Conservation (phyloP, 2,888 invertebrate species). For the Agonum fuliginosum region DNA sequence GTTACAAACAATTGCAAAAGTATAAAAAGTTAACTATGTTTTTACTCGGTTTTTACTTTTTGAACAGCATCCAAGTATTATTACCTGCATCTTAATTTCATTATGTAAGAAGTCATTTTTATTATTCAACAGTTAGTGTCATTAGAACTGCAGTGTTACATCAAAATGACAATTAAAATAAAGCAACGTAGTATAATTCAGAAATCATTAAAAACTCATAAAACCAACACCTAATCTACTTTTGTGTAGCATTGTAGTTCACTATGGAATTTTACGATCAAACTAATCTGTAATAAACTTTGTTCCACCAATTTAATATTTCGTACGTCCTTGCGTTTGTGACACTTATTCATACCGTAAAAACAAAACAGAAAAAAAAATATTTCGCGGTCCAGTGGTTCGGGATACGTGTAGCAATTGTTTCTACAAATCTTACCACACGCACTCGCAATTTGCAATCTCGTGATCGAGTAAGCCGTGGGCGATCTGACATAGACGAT, state of each 20-base stretch:
- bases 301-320: constrained; percentile 17
- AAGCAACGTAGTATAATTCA: background rate
- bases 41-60: no score
- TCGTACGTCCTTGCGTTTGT: constrained; percentile 32
- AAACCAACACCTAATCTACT: no score
- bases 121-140: background rate
- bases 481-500: background rate
- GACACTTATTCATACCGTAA: constrained; percentile 27
- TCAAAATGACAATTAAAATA: background rate
- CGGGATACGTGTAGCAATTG: background rate
- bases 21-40: no score
- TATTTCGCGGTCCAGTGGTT: constrained; percentile 20
- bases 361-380: constrained; percentile 15
- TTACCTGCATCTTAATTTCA: background rate
- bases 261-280: background rate
- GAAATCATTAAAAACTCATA: constrained; percentile 8
- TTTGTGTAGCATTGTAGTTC: background rate
- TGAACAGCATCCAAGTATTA: no score
- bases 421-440: constrained; percentile 8
- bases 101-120: background rate
- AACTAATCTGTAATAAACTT: background rate
- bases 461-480: background rate
- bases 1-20: no score
- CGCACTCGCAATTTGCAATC: constrained; percentile 6
- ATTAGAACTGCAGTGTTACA: background rate